A percentile compares a stretch with the other conserved stretches of the same genome.
Evolutionary conservation across 2,797 vertebrate genomes (phyloP).

Genomic region (Esox masquinongy): DNA sequence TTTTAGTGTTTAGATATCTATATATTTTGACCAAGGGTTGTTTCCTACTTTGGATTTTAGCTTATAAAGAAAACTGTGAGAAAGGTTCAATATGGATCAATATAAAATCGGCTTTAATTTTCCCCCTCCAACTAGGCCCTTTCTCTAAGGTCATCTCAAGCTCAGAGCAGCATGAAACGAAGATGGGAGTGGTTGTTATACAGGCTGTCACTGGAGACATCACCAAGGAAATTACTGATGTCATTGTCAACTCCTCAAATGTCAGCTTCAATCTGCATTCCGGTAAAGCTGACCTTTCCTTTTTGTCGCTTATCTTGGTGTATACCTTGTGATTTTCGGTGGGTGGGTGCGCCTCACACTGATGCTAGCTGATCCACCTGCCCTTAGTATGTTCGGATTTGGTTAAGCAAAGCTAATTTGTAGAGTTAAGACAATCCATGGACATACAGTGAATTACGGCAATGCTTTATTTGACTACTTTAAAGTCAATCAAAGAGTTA

Average conservation of each 20-base stretch:
- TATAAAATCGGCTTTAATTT: neutral
- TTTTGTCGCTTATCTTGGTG: neutral
- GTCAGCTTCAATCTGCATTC: conserved; percentile 70
- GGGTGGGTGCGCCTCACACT: no score
- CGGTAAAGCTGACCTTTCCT: conserved; percentile 68
- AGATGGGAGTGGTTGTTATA: conserved; percentile 76
- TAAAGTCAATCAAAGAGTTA: neutral
- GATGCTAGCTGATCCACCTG: no score
- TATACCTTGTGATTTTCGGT: no score
- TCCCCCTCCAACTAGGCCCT: conserved; percentile 41
- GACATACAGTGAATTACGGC: neutral
- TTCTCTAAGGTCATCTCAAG: conserved; percentile 63
- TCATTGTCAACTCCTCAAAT: conserved; percentile 87
- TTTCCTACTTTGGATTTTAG: neutral
- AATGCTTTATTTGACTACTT: neutral
- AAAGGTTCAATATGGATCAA: no score
- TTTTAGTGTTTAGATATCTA: neutral
- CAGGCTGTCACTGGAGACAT: conserved; percentile 84
- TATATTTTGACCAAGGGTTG: neutral
- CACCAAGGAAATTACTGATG: conserved; percentile 81
- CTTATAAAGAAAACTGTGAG: no score
- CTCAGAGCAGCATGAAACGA: conserved; percentile 73
- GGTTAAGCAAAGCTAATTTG: no score
- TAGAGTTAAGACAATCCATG: no score
- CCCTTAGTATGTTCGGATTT: no score